Evolutionary conservation across 2,113 vertebrate genomes (phyloP), one percentile per base, ranked within the genome.

Genomic region (Odocoileus hemionus): DNA sequence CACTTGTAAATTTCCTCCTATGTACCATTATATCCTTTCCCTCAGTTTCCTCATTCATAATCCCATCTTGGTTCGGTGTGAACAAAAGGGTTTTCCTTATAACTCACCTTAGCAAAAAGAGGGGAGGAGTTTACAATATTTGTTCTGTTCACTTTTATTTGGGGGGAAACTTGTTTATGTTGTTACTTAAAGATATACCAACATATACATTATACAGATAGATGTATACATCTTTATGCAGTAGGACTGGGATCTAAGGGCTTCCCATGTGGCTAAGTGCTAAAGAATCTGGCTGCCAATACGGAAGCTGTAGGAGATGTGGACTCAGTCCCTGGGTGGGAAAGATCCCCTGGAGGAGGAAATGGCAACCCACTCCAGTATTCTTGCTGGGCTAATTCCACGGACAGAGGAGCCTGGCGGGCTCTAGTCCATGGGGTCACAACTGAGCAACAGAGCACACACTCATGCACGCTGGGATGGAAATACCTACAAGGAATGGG

Each of bases 71-170:
- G 17, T 13, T 96, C 19, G 30, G 25, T 5, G 2, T 52, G 9
- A 74, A 58, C 23, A 33, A 70, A 92, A 70, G 19, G 2, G 74
- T 52, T 33, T 78, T 54, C 15, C 23, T 78, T 57, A 61, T 4
- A 58, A 50, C 2, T 82, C 7, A 83, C 5, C 10, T 21, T 33
- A 52, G 52, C 14, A 23, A 54, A 88, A 87, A 87, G 6, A 70
- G 6, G 4, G 79, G 28, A 79, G 9, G 4, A 79, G 12, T 39
- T 64, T 47, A 28, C 45, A 55, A 67, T 82, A 86, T 95, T 80
- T 92, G 19, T 87, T 92, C 36, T 64, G 13, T 87, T 76, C 7
- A 52, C 13, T 85, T 82, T 85, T 87, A 61, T 80, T 92, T 25
- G 5, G 17, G 2, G 13, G 6, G 11, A 54, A 45, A 58, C 14